Base-by-base conservation (phyloP, 1,140 invertebrate species). In the Acromyrmex echinatior region DNA sequence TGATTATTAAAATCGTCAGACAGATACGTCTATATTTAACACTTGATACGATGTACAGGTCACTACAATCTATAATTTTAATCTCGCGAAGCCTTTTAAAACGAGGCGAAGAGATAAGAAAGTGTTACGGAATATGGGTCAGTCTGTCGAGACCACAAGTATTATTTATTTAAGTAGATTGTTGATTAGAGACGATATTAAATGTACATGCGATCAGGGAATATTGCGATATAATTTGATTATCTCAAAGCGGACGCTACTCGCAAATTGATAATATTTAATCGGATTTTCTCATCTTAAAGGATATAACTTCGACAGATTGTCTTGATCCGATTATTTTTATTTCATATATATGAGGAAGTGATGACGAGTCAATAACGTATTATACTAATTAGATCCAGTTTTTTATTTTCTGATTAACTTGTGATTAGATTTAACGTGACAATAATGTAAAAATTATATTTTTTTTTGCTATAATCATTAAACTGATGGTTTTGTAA, bases 161-260 rank as follows among this genome's bases (percentile, higher is more conserved):
- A 70, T 70, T 70, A 70, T 70, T 70, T 70, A 70, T 49, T 49
- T 70, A 66, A 45, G 63, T 62, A 84, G 58, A 51, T 77, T 39
- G 81, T 49, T 12, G 21, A 39, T 53, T 7, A 77, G 49, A 62
- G 39, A n/a, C 21, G 51, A 25, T 35, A 45, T 71, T 45, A 81
- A 58, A 58, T 60, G 25, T 81, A 18, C 6, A 45, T 77, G 35
- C 9, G 35, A 60, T n/a, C 58, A 25, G 31, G 16, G 10, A 49
- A 62, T 14, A 53, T 70, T 35, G 63, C 31, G n/a, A 35, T 10
- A 39, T 9, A 25, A 65, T 66, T 66, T 28, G 77, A 68, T 79
- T 35, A 58, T 71, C 14, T 6, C 65, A 25, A 28, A 10, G 31
- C 9, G 18, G 7, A 58, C 31, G 53, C 6, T 10, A 28, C 58